phyloP scores from a whole-genome alignment of 2,113 vertebrate species.

The human region GRCh38 chr16:81332501-81333000 shows the following conservation, averaged over 20 bases:
- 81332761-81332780: not conserved
- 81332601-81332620: not conserved
- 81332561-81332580: not conserved
- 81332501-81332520: not conserved
- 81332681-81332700: not conserved
- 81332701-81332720: not conserved
- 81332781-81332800: not conserved
- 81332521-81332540: not conserved
- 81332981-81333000: too few species aligned
- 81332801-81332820: too few species aligned
- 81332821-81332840: not conserved
- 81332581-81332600: not conserved
- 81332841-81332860: accelerated
- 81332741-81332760: not conserved
- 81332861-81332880: accelerated
- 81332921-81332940: not conserved
- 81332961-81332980: accelerated
- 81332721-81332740: not conserved
- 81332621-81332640: not conserved
- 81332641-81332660: too few species aligned
- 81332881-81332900: too few species aligned
- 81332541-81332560: accelerated
- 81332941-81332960: not conserved
- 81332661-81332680: not conserved
- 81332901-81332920: accelerated